Evolutionary conservation across 2,888 invertebrate genomes (phyloP).

Genomic region (Coenonympha glycerion): DNA sequence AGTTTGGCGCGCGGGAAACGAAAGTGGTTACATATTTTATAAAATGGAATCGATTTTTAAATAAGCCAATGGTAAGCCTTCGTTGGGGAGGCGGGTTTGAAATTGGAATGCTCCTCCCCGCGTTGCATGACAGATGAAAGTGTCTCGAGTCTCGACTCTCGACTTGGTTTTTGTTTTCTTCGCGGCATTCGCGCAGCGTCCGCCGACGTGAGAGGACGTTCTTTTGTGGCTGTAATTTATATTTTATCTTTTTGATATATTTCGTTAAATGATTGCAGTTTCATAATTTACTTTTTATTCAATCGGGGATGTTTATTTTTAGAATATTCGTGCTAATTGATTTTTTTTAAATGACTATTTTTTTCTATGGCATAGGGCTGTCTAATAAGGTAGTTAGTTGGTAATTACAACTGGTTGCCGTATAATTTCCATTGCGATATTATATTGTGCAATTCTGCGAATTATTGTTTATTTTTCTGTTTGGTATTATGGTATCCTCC

Average conservation of each 20-base stretch:
- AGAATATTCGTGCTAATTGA: too few species aligned
- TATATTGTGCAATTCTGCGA: too few species aligned
- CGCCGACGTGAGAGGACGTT: slow-evolving; percentile 44
- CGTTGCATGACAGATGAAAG: slow-evolving; percentile 61
- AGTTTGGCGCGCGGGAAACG: slow-evolving; percentile 39
- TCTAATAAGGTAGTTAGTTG: too few species aligned
- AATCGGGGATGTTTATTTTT: too few species aligned
- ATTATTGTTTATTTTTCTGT: too few species aligned
- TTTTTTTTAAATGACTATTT: too few species aligned
- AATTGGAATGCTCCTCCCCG: slow-evolving; percentile 53
- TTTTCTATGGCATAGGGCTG: too few species aligned
- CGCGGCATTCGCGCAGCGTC: slow-evolving; percentile 63
- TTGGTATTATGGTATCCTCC: too few species aligned
- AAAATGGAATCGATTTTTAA: slow-evolving; percentile 76
- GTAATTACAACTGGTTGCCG: too few species aligned
- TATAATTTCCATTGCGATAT: too few species aligned
- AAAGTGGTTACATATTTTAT: slow-evolving; percentile 76
- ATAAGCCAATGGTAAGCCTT: slow-evolving; percentile 65
- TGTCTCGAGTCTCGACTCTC: too few species aligned
- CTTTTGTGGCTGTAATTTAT: background rate
- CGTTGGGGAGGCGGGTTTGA: slow-evolving; percentile 55
- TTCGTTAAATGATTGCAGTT: background rate
- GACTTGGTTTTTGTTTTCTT: slow-evolving; percentile 59
- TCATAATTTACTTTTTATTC: background rate
- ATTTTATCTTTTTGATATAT: background rate